Percentiles rank a stretch among this genome's conserved stretches.
Conservation (phyloP, 2,113 vertebrate genomes). For the Piaya cayana region DNA sequence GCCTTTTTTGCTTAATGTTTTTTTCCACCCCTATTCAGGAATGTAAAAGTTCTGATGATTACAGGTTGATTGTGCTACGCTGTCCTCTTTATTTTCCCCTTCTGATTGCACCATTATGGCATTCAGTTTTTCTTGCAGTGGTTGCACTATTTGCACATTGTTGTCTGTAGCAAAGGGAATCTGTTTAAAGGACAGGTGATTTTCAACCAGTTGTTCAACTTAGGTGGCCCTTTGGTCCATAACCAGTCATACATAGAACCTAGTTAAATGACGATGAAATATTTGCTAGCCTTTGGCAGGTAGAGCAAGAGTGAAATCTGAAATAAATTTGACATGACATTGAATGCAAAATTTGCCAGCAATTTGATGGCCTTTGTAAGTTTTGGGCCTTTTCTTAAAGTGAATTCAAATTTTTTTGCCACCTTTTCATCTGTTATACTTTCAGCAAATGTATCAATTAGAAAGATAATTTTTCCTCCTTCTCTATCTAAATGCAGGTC, state of each 20-base stretch:
- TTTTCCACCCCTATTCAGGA: not conserved
- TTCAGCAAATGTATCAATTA: not conserved
- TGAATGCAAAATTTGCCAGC: not conserved
- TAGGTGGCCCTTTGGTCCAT: not conserved
- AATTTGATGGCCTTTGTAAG: not conserved
- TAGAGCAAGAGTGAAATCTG: not conserved
- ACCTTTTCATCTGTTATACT: not conserved
- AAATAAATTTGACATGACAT: not conserved
- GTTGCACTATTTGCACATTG: not conserved
- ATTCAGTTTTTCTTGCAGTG: not conserved
- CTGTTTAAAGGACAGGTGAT: not conserved
- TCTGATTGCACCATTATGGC: not conserved
- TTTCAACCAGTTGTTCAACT: not conserved
- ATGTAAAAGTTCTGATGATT: not conserved
- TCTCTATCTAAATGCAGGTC: not conserved
- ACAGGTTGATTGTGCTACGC: not conserved
- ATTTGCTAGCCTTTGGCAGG: not conserved
- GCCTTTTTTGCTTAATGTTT: not conserved
- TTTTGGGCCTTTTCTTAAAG: not conserved
- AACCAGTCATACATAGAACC: not conserved
- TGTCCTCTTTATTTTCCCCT: not conserved
- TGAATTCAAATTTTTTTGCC: not conserved
- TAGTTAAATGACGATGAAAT: accelerated
- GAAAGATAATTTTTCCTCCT: not conserved
- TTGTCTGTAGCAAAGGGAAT: not conserved